A percentile compares a stretch with the other conserved stretches of the same genome.
phyloP scores from a whole-genome alignment of 2,113 vertebrate genomes.

The Patagioenas fasciata region DNA sequence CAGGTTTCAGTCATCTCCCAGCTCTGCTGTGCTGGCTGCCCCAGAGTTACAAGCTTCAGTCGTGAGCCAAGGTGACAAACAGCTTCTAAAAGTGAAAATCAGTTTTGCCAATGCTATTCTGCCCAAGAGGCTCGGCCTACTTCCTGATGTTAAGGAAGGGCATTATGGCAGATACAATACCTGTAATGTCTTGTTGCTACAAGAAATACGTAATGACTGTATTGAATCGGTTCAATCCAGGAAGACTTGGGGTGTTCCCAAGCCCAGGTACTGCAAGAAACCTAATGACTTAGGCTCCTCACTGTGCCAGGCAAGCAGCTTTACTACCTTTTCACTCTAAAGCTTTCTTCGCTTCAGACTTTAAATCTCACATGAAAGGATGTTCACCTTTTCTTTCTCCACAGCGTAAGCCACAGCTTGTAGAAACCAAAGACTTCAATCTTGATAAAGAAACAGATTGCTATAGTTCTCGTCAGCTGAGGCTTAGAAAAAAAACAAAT shows the following conservation, averaged over 20 bases:
- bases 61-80: not conserved
- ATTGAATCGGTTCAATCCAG: accelerated
- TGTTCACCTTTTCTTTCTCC: not conserved
- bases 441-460: not conserved
- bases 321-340: not conserved
- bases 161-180: not conserved
- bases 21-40: not conserved
- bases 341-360: not conserved
- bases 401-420: not conserved
- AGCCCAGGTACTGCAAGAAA: not conserved
- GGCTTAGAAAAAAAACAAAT: not conserved
- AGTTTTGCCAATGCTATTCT: not conserved
- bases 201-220: not conserved
- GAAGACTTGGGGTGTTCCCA: not conserved
- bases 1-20: not conserved
- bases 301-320: not conserved
- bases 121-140: not conserved
- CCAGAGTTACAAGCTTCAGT: not conserved
- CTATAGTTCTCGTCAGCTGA: slow-evolving; percentile 11
- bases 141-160: not conserved
- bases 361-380: not conserved
- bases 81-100: not conserved
- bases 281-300: not conserved
- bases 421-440: not conserved
- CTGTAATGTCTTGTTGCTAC: not conserved